Evolutionary conservation across 2,888 invertebrate species (phyloP).

Genomic region (Scaptomyza tumidula): DNA sequence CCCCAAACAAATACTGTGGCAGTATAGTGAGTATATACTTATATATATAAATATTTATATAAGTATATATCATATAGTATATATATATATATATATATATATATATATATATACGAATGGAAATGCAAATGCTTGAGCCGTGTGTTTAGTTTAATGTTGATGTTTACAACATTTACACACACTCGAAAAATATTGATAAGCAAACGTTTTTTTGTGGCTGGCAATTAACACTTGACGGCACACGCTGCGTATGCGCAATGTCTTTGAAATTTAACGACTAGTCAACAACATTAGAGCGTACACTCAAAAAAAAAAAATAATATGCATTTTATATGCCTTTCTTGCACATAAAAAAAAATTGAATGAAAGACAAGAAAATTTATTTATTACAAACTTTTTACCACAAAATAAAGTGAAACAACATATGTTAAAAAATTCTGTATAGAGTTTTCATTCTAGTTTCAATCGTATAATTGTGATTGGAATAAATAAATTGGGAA

Average conservation of each 20-base stretch:
- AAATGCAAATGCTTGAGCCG: slow-evolving; percentile 16
- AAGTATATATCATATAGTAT: slow-evolving; percentile 4
- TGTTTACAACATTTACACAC: slow-evolving; percentile 38
- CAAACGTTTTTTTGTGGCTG: slow-evolving; percentile 60
- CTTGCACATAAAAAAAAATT: too few species aligned
- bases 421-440: too few species aligned
- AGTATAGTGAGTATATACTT: not conserved
- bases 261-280: slow-evolving; percentile 40
- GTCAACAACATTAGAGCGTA: slow-evolving; percentile 8
- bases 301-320: not conserved
- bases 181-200: slow-evolving; percentile 57
- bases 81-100: not conserved
- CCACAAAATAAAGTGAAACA: too few species aligned
- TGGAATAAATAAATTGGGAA: not conserved
- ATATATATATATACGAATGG: slow-evolving; percentile 3
- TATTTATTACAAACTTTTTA: too few species aligned
- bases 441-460: not conserved
- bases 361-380: too few species aligned
- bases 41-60: not conserved
- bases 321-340: too few species aligned
- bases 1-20: slow-evolving; percentile 22
- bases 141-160: slow-evolving; percentile 22
- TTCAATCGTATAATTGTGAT: not conserved
- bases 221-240: slow-evolving; percentile 71
- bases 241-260: slow-evolving; percentile 74